phyloP scores from a whole-genome alignment of 1,140 invertebrate species.

The Zaprionus gabonicus region DNA sequence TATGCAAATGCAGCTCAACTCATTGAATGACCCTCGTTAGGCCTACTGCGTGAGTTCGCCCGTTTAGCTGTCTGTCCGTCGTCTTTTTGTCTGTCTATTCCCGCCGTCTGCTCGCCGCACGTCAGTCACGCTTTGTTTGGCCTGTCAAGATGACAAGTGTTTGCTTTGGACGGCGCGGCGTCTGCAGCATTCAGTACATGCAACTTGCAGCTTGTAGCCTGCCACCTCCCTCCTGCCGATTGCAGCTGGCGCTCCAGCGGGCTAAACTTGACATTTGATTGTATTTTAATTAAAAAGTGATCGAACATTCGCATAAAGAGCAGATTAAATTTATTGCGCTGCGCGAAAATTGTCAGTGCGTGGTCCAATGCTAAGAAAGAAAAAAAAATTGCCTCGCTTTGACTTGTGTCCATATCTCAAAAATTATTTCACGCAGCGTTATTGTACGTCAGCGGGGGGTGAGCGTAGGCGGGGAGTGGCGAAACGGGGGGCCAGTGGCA shows the following conservation, averaged over 20 bases:
- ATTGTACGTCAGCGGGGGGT: constrained; percentile 37
- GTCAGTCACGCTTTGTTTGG: constrained; percentile 82
- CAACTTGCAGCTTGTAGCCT: constrained; percentile 12
- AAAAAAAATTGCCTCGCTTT: constrained; percentile 40
- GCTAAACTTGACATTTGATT: constrained; percentile 83
- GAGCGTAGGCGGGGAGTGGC: constrained; percentile 32
- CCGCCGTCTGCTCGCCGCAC: constrained; percentile 31
- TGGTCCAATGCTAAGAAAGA: constrained; percentile 43
- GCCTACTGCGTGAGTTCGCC: constrained; percentile 50
- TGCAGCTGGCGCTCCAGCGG: constrained; percentile 68
- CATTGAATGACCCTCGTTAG: constrained; percentile 79
- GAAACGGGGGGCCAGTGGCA: constrained; percentile 33
- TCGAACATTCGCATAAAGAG: constrained; percentile 55
- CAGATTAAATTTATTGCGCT: constrained; percentile 64
- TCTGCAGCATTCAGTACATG: constrained; percentile 22
- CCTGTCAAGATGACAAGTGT: constrained; percentile 83
- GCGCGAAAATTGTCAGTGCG: constrained; percentile 66
- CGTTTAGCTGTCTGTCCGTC: constrained; percentile 13
- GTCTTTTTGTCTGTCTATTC: constrained; percentile 11
- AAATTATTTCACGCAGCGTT: constrained; percentile 77
- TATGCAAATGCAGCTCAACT: constrained; percentile 72
- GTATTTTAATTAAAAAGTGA: constrained; percentile 81
- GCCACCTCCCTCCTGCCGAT: neutral
- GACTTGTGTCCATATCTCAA: constrained; percentile 63
- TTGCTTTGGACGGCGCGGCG: constrained; percentile 57